Percentiles rank a stretch among this genome's conserved stretches.
phyloP scores from a whole-genome alignment of 2,888 invertebrate genomes.

The Cerastis leucographa region DNA sequence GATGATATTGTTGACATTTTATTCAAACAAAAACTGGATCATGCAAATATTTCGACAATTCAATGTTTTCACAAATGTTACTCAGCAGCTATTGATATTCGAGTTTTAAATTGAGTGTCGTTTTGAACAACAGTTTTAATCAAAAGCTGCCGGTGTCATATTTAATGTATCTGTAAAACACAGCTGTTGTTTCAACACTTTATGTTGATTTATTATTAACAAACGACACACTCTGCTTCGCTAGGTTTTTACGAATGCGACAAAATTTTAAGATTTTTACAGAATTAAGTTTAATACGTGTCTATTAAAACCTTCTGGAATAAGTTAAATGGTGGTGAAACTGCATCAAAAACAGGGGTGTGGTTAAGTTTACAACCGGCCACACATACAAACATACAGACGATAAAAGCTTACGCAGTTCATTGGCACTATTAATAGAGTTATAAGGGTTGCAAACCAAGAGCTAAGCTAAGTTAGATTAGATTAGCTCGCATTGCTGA shows the following conservation, averaged over 20 bases:
- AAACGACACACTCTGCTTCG: too few relatives aligned
- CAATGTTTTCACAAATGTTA: not conserved
- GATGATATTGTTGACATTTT: not conserved
- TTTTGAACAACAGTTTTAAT: constrained; percentile 12
- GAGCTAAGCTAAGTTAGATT: too few relatives aligned
- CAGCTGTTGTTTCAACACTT: constrained; percentile 26
- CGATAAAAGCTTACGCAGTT: not conserved
- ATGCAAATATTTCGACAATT: constrained; percentile 11
- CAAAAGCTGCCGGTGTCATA: not conserved
- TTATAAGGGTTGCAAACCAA: not conserved
- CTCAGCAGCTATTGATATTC: not conserved
- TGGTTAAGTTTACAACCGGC: not conserved
- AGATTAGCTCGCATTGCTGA: too few relatives aligned
- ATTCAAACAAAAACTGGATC: not conserved
- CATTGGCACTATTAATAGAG: not conserved
- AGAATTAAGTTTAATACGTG: not conserved
- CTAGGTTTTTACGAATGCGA: not conserved
- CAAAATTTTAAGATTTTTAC: not conserved
- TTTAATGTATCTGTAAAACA: not conserved
- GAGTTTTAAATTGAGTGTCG: not conserved
- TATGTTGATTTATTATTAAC: not conserved
- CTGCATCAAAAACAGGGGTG: not conserved
- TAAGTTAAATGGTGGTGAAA: too few relatives aligned
- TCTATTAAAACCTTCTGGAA: too few relatives aligned
- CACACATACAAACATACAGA: too few relatives aligned